Evolutionary conservation across 2,888 invertebrate genomes (phyloP).

Genomic region (Phyllotreta cruciferae): DNA sequence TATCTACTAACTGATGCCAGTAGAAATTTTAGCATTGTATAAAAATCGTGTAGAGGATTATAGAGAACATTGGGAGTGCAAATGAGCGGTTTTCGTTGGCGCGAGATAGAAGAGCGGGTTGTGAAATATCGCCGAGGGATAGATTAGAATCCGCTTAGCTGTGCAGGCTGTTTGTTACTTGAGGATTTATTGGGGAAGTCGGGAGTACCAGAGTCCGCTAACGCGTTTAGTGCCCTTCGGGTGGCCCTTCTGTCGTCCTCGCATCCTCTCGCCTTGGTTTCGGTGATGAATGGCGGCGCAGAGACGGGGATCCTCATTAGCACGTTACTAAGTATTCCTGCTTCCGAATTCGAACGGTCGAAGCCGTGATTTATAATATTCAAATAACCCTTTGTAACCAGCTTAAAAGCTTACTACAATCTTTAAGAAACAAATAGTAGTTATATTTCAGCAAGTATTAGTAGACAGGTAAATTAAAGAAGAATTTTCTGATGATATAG

Average conservation of each 20-base stretch:
- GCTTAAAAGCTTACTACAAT: no score
- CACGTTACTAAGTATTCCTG: slow-evolving; percentile 49
- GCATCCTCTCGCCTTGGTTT: slow-evolving; percentile 47
- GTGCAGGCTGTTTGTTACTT: slow-evolving; percentile 57
- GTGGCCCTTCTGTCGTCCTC: slow-evolving; percentile 50
- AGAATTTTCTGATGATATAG: no score
- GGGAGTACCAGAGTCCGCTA: slow-evolving; percentile 53
- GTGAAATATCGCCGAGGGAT: slow-evolving; percentile 60
- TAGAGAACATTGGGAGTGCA: background rate
- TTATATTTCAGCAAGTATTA: no score
- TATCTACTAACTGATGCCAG: no score
- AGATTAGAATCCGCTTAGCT: slow-evolving; percentile 60
- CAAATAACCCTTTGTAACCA: no score
- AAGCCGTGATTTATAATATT: no score
- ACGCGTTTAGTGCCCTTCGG: slow-evolving; percentile 58
- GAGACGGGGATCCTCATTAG: slow-evolving; percentile 54
- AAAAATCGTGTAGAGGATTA: slow-evolving; percentile 1
- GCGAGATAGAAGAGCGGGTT: slow-evolving; percentile 41
- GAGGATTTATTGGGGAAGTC: slow-evolving; percentile 56
- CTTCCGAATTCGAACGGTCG: background rate
- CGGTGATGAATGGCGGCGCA: slow-evolving; percentile 56
- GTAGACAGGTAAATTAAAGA: no score
- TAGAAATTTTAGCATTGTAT: no score
- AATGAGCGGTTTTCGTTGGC: background rate
- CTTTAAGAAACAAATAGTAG: no score